Base-by-base conservation (phyloP, 2,797 vertebrate species). In the Cirrhinus molitorella region DNA sequence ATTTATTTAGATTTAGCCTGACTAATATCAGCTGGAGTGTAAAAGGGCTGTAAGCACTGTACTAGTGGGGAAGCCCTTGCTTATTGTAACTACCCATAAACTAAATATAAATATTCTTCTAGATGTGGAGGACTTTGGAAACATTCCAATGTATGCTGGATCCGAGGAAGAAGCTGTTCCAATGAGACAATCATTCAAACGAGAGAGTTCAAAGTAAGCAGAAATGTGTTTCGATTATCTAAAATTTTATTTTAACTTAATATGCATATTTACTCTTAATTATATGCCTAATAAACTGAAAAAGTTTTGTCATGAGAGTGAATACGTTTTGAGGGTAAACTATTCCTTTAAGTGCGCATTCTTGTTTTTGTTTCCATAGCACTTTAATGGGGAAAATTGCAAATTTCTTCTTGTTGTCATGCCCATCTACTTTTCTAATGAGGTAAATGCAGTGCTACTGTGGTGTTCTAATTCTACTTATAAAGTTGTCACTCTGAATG, bases 131-230 rank as follows among this genome's bases (percentile, higher is more conserved):
- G 85, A 86, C 6, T 86, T 88, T 78, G 87, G 76, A 75, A 85
- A 83, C 23, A 80, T 88, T 75, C 85, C 83, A 72, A 88, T 88
- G 51, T 88, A 88, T 86, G 87, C 87, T 80, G 87, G 87, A 51
- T 45, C 71, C 17, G 83, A 85, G n/a, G 83, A 85, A 63, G 85
- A 86, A 67, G 49, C 71, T 1, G 12, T 51, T 28, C 59, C 53
- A 55, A 55, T 74, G 6, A 68, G 61, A 53, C 77, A 21, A 61
- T 43, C 40, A 43, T 11, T 81, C 21, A 61, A 73, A 61, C 81
- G 37, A 59, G 45, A 14, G 17, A 74, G 51, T 16, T 75, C 85
- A 43, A 76, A 51, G 85, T 88, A 83, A 37, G 66, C 17, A 59
- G 11, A 71, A 19, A 5, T 1, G 12, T 68, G 55, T 68, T 63